Percentiles rank a stretch among this genome's conserved stretches.
phyloP scores from a whole-genome alignment of 2,113 vertebrate species.

The Hylia prasina region DNA sequence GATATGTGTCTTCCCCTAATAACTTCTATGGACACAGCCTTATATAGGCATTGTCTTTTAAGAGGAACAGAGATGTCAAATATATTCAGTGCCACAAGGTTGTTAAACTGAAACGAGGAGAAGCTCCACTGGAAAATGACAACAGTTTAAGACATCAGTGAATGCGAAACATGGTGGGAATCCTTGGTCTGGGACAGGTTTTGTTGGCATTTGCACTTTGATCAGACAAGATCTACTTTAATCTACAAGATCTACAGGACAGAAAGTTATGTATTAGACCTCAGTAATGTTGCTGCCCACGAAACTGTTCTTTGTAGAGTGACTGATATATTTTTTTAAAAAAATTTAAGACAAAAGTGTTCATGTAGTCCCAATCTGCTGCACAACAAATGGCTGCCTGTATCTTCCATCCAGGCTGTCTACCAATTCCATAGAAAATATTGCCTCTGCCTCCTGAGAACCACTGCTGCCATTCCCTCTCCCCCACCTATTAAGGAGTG shows the following conservation, averaged over 20 bases:
- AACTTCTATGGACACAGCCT: not conserved
- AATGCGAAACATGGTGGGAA: not conserved
- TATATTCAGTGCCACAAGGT: not conserved
- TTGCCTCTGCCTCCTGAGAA: not conserved
- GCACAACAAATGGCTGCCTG: not conserved
- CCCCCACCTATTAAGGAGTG: not conserved
- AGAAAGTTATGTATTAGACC: not conserved
- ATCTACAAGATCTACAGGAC: too few species aligned
- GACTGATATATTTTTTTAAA: not conserved
- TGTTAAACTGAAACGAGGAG: not conserved
- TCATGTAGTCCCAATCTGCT: not conserved
- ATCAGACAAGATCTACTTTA: not conserved
- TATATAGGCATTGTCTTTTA: not conserved
- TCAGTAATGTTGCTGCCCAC: not conserved
- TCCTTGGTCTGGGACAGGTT: not conserved
- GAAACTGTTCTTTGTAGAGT: not conserved
- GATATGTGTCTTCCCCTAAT: not conserved
- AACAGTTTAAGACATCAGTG: not conserved
- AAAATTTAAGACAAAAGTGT: not conserved
- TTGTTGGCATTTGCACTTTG: not conserved
- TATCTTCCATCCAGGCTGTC: not conserved
- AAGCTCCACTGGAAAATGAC: not conserved
- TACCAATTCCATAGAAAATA: not conserved
- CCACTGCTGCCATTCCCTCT: not conserved
- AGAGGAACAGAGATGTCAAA: not conserved